These are phyloP conservation scores for Scarus forsteni DNA, from an alignment of 2,797 vertebrate genomes.

Conservation along the genomic window DNA sequence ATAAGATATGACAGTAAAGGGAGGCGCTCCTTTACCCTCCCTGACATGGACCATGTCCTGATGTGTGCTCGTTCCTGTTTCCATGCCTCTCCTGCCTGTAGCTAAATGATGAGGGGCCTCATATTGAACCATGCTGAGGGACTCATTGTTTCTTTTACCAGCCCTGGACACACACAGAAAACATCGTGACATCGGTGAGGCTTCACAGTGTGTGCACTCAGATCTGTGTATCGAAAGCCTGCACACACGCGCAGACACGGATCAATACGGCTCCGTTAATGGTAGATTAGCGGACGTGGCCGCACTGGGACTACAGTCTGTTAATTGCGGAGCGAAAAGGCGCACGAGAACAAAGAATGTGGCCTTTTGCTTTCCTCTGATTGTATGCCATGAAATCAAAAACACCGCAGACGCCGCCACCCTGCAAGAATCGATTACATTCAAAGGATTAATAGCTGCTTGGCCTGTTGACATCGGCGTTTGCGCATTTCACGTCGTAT, in stretches of 20 bases:
- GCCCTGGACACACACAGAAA: background rate
- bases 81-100: too few species aligned
- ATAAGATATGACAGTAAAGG: too few species aligned
- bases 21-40: too few species aligned
- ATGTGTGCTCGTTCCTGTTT: too few species aligned
- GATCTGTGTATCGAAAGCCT: constrained; percentile 6
- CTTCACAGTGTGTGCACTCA: constrained; percentile 5
- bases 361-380: constrained; percentile 42
- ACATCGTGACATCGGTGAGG: constrained; percentile 24
- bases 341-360: constrained; percentile 77
- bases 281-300: constrained; percentile 55
- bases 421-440: background rate
- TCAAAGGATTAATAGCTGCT: background rate
- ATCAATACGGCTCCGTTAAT: constrained; percentile 55
- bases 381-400: background rate
- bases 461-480: constrained; percentile 55
- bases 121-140: too few species aligned
- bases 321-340: constrained; percentile 55
- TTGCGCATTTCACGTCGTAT: constrained; percentile 62
- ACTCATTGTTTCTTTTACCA: too few species aligned
- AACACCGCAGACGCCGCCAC: background rate
- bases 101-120: too few species aligned
- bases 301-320: constrained; percentile 46
- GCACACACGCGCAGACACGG: constrained; percentile 25
- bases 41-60: too few species aligned